Evolutionary conservation across 2,888 invertebrate species (phyloP).

Genomic region (Drosophila tanythrix): DNA sequence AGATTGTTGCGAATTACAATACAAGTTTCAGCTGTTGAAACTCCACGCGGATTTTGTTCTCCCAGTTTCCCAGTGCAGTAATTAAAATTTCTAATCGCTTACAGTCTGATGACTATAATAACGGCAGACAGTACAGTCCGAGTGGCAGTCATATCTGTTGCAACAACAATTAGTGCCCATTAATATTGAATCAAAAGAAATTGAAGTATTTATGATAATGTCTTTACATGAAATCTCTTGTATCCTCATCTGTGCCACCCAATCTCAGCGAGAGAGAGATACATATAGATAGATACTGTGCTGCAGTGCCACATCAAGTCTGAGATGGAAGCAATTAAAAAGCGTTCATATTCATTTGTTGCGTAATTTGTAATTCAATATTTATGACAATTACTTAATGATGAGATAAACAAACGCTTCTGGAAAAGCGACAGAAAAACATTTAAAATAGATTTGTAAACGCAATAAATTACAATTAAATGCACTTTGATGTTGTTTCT

Average conservation of each 20-base stretch:
- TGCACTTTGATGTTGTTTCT: not conserved
- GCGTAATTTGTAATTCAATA: slow-evolving; percentile 5
- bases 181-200: slow-evolving; percentile 61
- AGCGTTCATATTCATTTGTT: slow-evolving; percentile 40
- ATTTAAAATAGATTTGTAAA: not conserved
- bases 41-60: slow-evolving; percentile 37
- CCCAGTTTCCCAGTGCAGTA: slow-evolving; percentile 25
- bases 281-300: not conserved
- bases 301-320: slow-evolving; percentile 17
- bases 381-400: slow-evolving; percentile 10
- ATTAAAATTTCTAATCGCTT: slow-evolving; percentile 53
- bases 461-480: not conserved
- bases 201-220: slow-evolving; percentile 57
- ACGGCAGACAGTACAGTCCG: not conserved
- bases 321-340: slow-evolving; percentile 53
- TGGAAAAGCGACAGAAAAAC: not conserved
- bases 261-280: not conserved
- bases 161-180: slow-evolving; percentile 53
- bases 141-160: slow-evolving; percentile 2
- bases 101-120: slow-evolving; percentile 13
- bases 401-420: slow-evolving; percentile 10
- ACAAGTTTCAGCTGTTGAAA: slow-evolving; percentile 46
- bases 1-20: slow-evolving; percentile 35
- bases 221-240: slow-evolving; percentile 36
- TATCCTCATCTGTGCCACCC: not conserved